These are phyloP conservation scores for Scaptomyza montana DNA, from an alignment of 1,140 invertebrate genomes.

Conservation along the genomic window DNA sequence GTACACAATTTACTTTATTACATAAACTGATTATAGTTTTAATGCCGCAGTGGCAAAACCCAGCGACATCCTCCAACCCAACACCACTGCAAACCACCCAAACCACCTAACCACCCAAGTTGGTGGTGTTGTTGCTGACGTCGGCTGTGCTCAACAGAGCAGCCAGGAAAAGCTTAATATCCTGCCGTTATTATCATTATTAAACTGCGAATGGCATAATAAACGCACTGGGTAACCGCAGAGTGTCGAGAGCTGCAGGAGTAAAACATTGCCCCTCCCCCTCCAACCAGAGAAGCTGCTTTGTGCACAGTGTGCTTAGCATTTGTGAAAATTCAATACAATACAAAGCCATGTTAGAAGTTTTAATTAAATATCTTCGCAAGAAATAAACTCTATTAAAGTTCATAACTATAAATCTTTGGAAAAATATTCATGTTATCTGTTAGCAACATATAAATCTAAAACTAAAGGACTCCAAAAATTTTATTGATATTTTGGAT, in stretches of 20 bases:
- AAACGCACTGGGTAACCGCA: constrained; percentile 75
- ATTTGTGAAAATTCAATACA: neutral
- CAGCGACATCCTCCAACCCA: constrained; percentile 10
- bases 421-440: neutral
- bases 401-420: neutral
- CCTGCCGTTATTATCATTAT: constrained; percentile 81
- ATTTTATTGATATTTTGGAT: too few relatives aligned
- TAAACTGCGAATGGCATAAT: constrained; percentile 82
- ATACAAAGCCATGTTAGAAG: too few relatives aligned
- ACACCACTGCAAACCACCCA: too few relatives aligned
- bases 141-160: constrained; percentile 29
- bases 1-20: constrained; percentile 82
- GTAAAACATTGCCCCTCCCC: neutral
- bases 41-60: constrained; percentile 57
- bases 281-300: constrained; percentile 28
- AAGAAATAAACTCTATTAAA: too few relatives aligned
- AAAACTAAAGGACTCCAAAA: too few relatives aligned
- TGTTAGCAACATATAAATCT: too few relatives aligned
- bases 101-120: constrained; percentile 7
- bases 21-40: constrained; percentile 83
- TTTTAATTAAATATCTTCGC: too few relatives aligned
- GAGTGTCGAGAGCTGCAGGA: constrained; percentile 42
- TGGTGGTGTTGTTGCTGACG: constrained; percentile 9
- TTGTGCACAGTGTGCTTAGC: constrained; percentile 42
- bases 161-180: constrained; percentile 80